Conservation (phyloP, 2,113 vertebrate genomes). For the Geococcyx californianus region DNA sequence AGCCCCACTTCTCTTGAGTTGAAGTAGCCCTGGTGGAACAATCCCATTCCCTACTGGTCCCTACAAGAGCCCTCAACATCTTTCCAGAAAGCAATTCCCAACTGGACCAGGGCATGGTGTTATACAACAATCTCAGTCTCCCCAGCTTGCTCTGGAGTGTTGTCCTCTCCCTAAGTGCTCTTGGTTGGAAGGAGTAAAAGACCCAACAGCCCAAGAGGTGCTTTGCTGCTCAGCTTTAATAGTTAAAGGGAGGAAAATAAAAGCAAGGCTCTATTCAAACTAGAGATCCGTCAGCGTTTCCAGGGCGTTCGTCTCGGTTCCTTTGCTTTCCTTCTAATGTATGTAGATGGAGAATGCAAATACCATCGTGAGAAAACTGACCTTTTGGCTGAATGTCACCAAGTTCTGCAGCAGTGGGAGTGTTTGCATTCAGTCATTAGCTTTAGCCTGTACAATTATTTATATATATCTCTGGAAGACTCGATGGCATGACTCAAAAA, state of each 20-base stretch:
- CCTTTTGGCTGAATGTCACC: constrained; percentile 69
- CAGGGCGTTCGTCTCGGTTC: not conserved
- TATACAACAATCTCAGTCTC: not conserved
- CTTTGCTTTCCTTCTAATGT: not conserved
- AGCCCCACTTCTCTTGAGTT: not conserved
- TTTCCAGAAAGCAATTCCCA: not conserved
- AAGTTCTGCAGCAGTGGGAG: constrained; percentile 43
- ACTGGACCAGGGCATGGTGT: not conserved
- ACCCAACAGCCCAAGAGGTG: not conserved
- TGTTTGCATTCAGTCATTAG: constrained; percentile 38
- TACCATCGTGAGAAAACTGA: constrained; percentile 42
- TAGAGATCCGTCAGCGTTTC: not conserved
- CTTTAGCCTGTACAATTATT: constrained; percentile 40
- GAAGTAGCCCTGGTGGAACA: not conserved
- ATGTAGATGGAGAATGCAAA: constrained; percentile 57
- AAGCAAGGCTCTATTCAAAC: not conserved
- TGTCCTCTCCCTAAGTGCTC: not conserved
- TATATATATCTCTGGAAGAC: not conserved
- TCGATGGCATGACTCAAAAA: not conserved
- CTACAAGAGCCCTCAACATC: not conserved
- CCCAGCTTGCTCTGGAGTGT: not conserved
- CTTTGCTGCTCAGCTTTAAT: not conserved
- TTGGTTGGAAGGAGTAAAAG: not conserved
- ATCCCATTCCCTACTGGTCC: too few relatives aligned
- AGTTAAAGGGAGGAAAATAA: not conserved